Evolutionary conservation across 1,140 invertebrate species (phyloP), one percentile per base, ranked within the genome.

Genomic region (Microplitis demolitor): DNA sequence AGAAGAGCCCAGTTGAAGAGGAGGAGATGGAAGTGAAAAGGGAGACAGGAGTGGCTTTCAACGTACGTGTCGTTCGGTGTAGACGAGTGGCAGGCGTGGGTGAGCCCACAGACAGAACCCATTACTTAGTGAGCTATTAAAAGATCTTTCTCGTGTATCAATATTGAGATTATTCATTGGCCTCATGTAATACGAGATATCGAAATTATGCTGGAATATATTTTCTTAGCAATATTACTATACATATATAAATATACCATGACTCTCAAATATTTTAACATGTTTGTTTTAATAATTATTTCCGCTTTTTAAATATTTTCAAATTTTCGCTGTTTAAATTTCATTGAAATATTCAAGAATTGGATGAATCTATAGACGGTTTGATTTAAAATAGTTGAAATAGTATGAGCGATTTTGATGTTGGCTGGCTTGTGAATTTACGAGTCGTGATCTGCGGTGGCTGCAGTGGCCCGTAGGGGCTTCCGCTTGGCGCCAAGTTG

Each of bases 71-170:
- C 71, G 66, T 31, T 63, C 31, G 11, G 33, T 71, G 69, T 64
- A 64, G 60, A 71, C 60, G 63, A 35, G 71, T 72, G 63, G 71
- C 71, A 60, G 5, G 71, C 63, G 71, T 72, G 71, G 70, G 70
- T 67, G 64, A 67, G 71, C 71, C 71, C 64, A 72, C 71, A 39
- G 34, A 58, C 45, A 67, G 50, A 54, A 67, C 45, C 66, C 66
- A 67, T 67, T 60, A 72, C 69, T 71, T 72, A 58, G 70, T 66
- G 62, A 66, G 37, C 50, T 72, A 72, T 72, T 67, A 72, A 72
- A 72, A 72, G 35, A 61, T 67, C 33, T 61, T 64, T 66, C 37
- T 56, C 64, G 66, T 67, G 66, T 72, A 72, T 72, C 70, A 60
- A 72, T 72, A 58, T 64, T 66, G 63, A 64, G 54, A 66, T 56